phyloP scores from a whole-genome alignment of 2,797 vertebrate genomes.

The Enteromius thamalakanensis region DNA sequence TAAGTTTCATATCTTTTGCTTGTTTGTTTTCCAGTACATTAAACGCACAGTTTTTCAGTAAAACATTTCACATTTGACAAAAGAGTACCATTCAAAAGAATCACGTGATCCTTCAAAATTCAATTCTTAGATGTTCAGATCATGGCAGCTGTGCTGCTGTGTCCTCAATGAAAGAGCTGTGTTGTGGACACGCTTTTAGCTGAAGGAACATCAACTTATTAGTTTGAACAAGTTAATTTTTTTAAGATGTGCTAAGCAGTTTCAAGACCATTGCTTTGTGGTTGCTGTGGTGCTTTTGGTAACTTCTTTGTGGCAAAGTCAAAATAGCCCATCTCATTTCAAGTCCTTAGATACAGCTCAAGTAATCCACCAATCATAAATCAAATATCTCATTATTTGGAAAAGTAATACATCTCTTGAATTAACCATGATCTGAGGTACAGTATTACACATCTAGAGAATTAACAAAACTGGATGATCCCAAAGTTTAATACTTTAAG shows the following conservation, averaged over 20 bases:
- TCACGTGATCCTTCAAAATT: background rate
- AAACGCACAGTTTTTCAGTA: background rate
- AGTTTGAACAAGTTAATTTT: slow-evolving; percentile 6
- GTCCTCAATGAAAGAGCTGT: slow-evolving; percentile 33
- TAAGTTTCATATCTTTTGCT: background rate
- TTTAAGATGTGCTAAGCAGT: no score
- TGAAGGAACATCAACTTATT: slow-evolving; percentile 25
- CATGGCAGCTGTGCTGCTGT: background rate
- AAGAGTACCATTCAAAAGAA: background rate
- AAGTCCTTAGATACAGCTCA: background rate
- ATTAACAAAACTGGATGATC: background rate
- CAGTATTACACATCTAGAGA: background rate
- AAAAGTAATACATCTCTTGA: background rate
- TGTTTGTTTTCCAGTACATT: background rate
- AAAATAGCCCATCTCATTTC: background rate
- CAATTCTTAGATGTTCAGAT: background rate
- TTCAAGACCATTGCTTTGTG: background rate
- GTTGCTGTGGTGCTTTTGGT: background rate
- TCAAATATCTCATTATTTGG: background rate
- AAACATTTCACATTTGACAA: background rate
- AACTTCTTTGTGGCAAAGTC: background rate
- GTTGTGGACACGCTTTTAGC: slow-evolving; percentile 31
- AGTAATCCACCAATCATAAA: background rate
- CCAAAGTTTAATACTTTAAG: background rate
- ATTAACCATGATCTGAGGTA: background rate